Conservation (phyloP, 1,140 invertebrate species). For the Drosophila oshimai region DNA sequence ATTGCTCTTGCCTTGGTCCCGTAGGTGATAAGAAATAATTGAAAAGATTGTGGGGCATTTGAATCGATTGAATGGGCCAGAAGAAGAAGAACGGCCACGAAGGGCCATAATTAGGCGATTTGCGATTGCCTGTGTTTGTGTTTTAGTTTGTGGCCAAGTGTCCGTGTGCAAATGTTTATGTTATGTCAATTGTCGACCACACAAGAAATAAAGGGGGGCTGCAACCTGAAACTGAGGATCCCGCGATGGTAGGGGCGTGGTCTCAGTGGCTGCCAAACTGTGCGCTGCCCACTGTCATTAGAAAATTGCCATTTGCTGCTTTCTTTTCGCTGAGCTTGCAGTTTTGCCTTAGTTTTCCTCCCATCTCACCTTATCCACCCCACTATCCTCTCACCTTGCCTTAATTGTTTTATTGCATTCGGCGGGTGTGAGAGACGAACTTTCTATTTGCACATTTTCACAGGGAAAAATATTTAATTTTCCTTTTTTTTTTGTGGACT, state of each 20-base stretch:
- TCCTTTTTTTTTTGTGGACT: constrained; percentile 2
- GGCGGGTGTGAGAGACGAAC: constrained; percentile 26
- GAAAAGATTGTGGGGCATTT: constrained; percentile 74
- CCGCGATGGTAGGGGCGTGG: background rate
- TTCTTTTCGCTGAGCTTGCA: constrained; percentile 39
- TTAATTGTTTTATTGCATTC: constrained; percentile 66
- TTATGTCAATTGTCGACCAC: constrained; percentile 42
- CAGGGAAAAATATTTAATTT: constrained; percentile 50
- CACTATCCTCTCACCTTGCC: constrained; percentile 10
- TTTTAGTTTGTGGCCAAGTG: constrained; percentile 2
- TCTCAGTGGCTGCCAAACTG: constrained; percentile 14
- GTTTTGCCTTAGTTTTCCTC: constrained; percentile 33
- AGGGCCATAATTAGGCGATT: constrained; percentile 48
- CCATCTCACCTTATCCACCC: constrained; percentile 12
- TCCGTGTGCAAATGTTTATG: constrained; percentile 36
- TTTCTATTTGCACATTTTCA: constrained; percentile 62
- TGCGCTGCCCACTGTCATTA: constrained; percentile 24
- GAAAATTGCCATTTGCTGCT: constrained; percentile 28
- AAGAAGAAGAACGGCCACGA: constrained; percentile 26
- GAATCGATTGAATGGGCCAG: constrained; percentile 54
- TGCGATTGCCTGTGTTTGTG: constrained; percentile 5
- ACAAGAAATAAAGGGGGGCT: constrained; percentile 13
- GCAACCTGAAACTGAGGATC: background rate
- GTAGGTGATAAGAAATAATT: constrained; percentile 77
- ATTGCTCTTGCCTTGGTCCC: constrained; percentile 27